Evolutionary conservation across 2,888 invertebrate genomes (phyloP).

Genomic region (Scaeva pyrastri): DNA sequence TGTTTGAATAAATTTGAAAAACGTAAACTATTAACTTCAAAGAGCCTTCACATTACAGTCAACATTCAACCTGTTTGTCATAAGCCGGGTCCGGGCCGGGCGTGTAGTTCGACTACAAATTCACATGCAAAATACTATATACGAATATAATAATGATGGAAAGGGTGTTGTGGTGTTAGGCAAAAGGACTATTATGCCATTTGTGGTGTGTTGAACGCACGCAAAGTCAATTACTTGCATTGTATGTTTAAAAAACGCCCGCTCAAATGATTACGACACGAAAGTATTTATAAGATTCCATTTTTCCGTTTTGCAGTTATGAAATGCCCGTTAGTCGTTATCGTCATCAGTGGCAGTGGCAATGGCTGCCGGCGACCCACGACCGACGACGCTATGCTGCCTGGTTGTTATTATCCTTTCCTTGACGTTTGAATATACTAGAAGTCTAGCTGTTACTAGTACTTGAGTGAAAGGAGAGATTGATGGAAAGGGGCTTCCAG

Average conservation of each 20-base stretch:
- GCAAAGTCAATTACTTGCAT: constrained; percentile 76
- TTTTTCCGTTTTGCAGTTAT: constrained; percentile 76
- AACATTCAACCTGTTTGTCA: constrained; percentile 34
- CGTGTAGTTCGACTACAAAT: background rate
- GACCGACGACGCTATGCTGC: too few species aligned
- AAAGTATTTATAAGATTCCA: constrained; percentile 74
- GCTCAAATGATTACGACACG: constrained; percentile 72
- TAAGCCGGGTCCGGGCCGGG: background rate
- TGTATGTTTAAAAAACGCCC: constrained; percentile 75
- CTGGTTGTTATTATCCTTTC: constrained; percentile 21
- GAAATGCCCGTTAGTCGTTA: constrained; percentile 72
- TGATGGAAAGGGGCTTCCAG: background rate
- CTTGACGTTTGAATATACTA: too few species aligned
- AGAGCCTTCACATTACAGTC: background rate
- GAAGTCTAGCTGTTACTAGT: background rate
- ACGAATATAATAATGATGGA: constrained; percentile 60
- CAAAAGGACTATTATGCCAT: constrained; percentile 74
- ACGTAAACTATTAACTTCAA: background rate
- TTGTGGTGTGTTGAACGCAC: constrained; percentile 76
- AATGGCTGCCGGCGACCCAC: background rate
- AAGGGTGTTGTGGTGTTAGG: constrained; percentile 72
- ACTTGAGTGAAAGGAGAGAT: constrained; percentile 17
- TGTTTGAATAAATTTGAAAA: background rate
- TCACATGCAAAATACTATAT: constrained; percentile 50
- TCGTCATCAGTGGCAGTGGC: background rate